phyloP scores from a whole-genome alignment of 2,797 vertebrate species.

The Xenopus petersii region DNA sequence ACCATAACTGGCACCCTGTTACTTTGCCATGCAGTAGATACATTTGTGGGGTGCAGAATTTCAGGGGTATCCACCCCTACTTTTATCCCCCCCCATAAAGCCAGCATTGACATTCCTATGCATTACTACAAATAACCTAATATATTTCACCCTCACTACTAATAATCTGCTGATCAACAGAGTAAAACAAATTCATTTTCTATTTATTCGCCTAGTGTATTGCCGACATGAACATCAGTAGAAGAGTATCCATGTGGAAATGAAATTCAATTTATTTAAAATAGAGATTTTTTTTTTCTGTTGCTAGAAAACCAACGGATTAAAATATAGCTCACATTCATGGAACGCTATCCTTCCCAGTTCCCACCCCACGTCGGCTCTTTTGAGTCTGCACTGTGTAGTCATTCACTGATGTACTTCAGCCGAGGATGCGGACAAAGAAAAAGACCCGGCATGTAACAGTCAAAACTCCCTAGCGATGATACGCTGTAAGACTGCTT shows the following conservation, averaged over 20 bases:
- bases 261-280: not conserved
- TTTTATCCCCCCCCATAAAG: too few relatives aligned
- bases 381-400: not conserved
- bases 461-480: slow-evolving; percentile 27
- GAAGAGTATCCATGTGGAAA: not conserved
- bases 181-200: not conserved
- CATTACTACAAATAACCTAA: too few relatives aligned
- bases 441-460: not conserved
- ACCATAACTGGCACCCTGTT: too few relatives aligned
- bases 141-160: not conserved
- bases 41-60: too few relatives aligned
- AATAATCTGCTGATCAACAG: not conserved
- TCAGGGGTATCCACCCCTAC: too few relatives aligned
- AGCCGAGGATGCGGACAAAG: slow-evolving; percentile 10
- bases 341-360: slow-evolving; percentile 5
- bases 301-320: not conserved
- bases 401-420: slow-evolving; percentile 20
- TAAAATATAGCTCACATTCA: slow-evolving; percentile 12
- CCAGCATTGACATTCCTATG: too few relatives aligned
- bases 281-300: not conserved
- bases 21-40: too few relatives aligned
- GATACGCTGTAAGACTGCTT: slow-evolving; percentile 12
- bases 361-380: slow-evolving; percentile 6
- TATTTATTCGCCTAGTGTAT: not conserved
- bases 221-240: not conserved